Evolutionary conservation across 2,797 vertebrate species (phyloP).

Genomic region (Cynopterus sphinx): DNA sequence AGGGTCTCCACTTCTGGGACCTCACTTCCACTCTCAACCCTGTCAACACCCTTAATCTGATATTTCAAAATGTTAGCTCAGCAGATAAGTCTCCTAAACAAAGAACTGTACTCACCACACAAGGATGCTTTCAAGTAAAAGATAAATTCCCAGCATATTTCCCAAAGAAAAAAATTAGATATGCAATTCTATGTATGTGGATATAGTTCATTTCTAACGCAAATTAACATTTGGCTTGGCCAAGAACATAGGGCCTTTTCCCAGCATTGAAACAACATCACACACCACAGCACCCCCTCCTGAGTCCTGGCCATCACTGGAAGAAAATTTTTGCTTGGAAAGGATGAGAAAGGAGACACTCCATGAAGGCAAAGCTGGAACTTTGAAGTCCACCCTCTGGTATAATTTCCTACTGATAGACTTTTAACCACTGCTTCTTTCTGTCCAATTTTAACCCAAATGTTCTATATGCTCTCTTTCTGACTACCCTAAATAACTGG

Average conservation of each 20-base stretch:
- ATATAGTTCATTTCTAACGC: background rate
- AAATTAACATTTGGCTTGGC: background rate
- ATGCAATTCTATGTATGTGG: background rate
- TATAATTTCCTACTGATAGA: slow-evolving; percentile 57
- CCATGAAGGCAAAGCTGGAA: background rate
- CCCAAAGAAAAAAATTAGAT: background rate
- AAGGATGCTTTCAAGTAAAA: background rate
- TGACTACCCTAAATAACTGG: slow-evolving; percentile 63
- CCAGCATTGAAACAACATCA: background rate
- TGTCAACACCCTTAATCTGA: background rate
- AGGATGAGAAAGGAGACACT: slow-evolving; percentile 21
- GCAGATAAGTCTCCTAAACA: background rate
- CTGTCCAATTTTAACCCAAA: slow-evolving; percentile 64
- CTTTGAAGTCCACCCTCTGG: slow-evolving; percentile 56
- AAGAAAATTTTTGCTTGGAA: slow-evolving; percentile 13
- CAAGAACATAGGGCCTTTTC: background rate
- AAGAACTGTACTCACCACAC: background rate
- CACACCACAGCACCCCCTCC: background rate
- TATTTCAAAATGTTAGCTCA: background rate
- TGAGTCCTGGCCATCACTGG: background rate
- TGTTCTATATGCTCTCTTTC: slow-evolving; percentile 27
- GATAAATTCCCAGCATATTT: background rate
- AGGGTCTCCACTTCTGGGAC: background rate
- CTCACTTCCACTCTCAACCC: background rate
- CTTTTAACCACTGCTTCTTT: slow-evolving; percentile 68